Percentiles rank a stretch among this genome's conserved stretches.
phyloP scores from a whole-genome alignment of 2,113 vertebrate genomes.

The Malurus melanocephalus region DNA sequence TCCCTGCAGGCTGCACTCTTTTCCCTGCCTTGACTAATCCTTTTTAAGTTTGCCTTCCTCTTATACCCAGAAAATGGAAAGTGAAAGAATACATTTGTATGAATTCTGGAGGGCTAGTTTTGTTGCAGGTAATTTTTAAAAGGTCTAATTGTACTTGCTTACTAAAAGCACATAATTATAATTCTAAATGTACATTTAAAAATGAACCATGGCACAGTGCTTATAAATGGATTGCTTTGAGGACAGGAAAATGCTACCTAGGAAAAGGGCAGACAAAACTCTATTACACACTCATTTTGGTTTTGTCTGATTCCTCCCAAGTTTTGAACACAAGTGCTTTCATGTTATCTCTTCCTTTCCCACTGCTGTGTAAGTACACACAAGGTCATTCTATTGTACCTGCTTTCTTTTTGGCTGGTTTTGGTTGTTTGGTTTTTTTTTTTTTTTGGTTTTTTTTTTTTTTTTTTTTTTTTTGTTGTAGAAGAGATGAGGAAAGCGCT shows the following conservation, averaged over 20 bases:
- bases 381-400: constrained; percentile 15
- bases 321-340: neutral
- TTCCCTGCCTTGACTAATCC: neutral
- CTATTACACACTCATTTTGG: neutral
- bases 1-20: neutral
- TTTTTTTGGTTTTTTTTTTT: no score
- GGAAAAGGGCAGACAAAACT: constrained; percentile 23
- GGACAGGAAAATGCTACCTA: neutral
- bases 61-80: neutral
- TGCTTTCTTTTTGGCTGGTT: neutral
- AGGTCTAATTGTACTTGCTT: neutral
- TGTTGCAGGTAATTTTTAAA: neutral
- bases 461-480: neutral
- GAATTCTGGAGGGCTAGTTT: neutral
- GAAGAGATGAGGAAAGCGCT: neutral
- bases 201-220: constrained; percentile 7
- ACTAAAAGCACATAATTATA: neutral
- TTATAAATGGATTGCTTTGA: constrained; percentile 29
- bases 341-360: neutral
- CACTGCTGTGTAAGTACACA: neutral
- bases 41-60: neutral
- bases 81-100: neutral
- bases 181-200: neutral
- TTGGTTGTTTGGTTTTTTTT: no score
- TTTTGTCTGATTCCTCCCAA: neutral